A percentile compares a stretch with the other conserved stretches of the same genome.
These are phyloP conservation scores for Yponomeuta malinellus DNA, from an alignment of 2,888 invertebrate species.

Conservation along the genomic window DNA sequence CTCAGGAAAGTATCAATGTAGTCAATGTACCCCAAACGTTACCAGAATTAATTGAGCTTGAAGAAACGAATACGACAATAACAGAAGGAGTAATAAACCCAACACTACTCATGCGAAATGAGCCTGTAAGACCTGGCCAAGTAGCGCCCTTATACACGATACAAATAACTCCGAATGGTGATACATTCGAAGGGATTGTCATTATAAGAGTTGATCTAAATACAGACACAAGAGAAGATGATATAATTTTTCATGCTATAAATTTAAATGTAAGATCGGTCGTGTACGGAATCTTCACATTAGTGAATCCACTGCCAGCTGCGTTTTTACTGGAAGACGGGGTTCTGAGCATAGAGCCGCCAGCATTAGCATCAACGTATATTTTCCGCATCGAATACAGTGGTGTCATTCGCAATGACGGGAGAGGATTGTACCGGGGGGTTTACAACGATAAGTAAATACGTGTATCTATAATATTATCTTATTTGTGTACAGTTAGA, in stretches of 20 bases:
- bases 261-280: constrained; percentile 35
- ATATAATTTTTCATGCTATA: constrained; percentile 33
- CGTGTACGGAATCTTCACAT: constrained; percentile 31
- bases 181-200: constrained; percentile 38
- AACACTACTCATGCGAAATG: constrained; percentile 22
- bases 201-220: constrained; percentile 33
- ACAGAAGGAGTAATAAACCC: not conserved
- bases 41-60: not conserved
- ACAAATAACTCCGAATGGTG: constrained; percentile 34
- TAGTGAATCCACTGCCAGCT: constrained; percentile 28
- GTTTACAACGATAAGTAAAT: constrained; percentile 30
- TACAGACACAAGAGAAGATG: constrained; percentile 31
- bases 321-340: constrained; percentile 27
- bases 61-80: not conserved
- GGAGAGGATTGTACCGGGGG: constrained; percentile 39
- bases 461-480: not conserved
- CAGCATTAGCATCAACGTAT: constrained; percentile 26
- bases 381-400: constrained; percentile 44
- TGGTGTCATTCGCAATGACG: constrained; percentile 29
- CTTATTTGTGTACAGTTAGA: no score
- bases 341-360: constrained; percentile 34
- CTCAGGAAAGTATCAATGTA: not conserved
- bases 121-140: constrained; percentile 39
- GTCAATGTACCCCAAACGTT: not conserved
- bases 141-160: constrained; percentile 33